Conservation (phyloP, 2,888 invertebrate genomes). For the Folsomia candida region DNA sequence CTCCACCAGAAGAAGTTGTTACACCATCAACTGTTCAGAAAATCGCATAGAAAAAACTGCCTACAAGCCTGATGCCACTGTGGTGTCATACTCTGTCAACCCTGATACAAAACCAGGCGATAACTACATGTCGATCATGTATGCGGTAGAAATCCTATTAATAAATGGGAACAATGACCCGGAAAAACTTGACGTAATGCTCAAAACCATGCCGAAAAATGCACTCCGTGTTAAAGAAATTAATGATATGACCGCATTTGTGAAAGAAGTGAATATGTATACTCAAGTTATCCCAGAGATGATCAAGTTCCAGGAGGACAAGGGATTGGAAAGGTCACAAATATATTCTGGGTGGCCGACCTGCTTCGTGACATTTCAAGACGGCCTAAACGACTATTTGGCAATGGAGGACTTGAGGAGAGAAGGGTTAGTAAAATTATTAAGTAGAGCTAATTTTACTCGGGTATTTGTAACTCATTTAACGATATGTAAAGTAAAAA, state of each 20-base stretch:
- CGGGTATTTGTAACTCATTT: too few relatives aligned
- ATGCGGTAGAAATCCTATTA: too few relatives aligned
- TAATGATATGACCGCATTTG: conserved; percentile 41
- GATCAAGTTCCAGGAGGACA: conserved; percentile 28
- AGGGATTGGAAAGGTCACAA: conserved; percentile 19
- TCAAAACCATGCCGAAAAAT: conserved; percentile 43
- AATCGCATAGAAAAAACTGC: conserved; percentile 33
- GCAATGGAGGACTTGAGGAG: conserved; percentile 40
- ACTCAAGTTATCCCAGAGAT: conserved; percentile 25
- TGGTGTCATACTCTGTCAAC: conserved; percentile 29
- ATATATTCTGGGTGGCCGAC: conserved; percentile 32
- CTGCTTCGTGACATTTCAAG: conserved; percentile 35
- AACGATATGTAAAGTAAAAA: too few relatives aligned
- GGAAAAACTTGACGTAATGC: too few relatives aligned
- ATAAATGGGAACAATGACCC: too few relatives aligned
- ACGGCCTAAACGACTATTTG: conserved; percentile 36
- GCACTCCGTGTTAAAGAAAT: conserved; percentile 35
- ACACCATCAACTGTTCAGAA: conserved; percentile 35
- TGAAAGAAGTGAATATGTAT: conserved; percentile 39
- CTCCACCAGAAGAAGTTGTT: conserved; percentile 44
- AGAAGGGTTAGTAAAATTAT: too few relatives aligned
- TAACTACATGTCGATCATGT: too few relatives aligned
- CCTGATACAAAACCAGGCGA: too few relatives aligned
- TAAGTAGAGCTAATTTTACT: too few relatives aligned
- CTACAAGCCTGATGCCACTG: conserved; percentile 28